Conservation (phyloP, 2,113 vertebrate species). For the Genyomyrus donnyi region DNA sequence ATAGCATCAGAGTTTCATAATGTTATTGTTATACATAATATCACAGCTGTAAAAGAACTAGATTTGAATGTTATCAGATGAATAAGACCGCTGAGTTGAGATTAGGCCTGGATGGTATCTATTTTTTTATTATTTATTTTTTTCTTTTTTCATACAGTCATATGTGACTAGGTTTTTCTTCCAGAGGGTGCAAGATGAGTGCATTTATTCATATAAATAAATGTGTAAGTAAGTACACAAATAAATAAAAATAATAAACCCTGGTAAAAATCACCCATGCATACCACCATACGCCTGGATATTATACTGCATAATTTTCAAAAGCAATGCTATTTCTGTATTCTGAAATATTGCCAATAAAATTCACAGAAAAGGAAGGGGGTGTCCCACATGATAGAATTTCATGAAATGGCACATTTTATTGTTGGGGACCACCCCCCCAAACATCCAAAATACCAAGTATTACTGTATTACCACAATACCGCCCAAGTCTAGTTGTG, state of each 20-base stretch:
- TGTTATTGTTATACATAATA: neutral
- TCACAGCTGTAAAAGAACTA: neutral
- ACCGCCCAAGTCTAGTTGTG: neutral
- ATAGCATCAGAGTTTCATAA: neutral
- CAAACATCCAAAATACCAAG: neutral
- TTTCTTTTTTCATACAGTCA: neutral
- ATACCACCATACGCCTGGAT: neutral
- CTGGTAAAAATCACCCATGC: neutral
- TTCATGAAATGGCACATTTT: neutral
- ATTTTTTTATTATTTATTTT: neutral
- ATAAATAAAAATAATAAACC: neutral
- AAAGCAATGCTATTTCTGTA: neutral
- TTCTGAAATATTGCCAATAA: neutral
- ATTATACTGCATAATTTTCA: neutral
- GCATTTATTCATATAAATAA: neutral
- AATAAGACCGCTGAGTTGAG: neutral
- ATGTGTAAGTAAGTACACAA: neutral
- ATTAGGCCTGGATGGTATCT: neutral
- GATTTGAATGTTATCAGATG: neutral
- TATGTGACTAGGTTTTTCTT: neutral
- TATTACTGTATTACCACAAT: neutral
- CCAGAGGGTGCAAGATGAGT: neutral
- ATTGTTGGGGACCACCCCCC: neutral
- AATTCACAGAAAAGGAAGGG: neutral
- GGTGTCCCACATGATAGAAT: neutral